Percentiles rank a stretch among this genome's conserved stretches.
Conservation (phyloP, 2,888 invertebrate species). For the Harpagoxenus sublaevis region DNA sequence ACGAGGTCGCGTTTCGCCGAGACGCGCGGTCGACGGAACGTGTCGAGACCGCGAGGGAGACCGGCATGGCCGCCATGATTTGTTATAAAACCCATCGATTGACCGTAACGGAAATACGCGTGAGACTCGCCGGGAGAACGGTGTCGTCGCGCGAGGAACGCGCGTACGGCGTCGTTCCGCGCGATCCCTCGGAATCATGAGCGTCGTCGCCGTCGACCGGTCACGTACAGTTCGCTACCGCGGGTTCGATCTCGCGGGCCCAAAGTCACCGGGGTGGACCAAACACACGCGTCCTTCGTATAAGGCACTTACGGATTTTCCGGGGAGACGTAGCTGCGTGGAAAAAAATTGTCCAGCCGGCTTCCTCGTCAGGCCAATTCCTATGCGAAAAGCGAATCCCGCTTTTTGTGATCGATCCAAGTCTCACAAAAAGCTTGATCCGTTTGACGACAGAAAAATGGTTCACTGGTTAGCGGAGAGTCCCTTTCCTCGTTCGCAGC, state of each 20-base stretch:
- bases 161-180: background rate
- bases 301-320: slow-evolving; percentile 74
- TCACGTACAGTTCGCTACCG: slow-evolving; percentile 67
- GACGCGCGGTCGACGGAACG: background rate
- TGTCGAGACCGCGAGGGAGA: slow-evolving; percentile 58
- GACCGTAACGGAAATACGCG: slow-evolving; percentile 63
- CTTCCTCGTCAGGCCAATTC: slow-evolving; percentile 82
- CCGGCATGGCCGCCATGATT: slow-evolving; percentile 83
- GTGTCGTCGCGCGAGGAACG: slow-evolving; percentile 35
- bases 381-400: slow-evolving; percentile 86
- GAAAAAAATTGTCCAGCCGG: slow-evolving; percentile 60
- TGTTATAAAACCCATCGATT: slow-evolving; percentile 81
- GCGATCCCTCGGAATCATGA: too few species aligned
- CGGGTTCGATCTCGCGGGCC: slow-evolving; percentile 44
- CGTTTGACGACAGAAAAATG: slow-evolving; percentile 86
- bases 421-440: slow-evolving; percentile 86
- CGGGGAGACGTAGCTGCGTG: slow-evolving; percentile 64
- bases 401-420: slow-evolving; percentile 86
- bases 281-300: slow-evolving; percentile 51
- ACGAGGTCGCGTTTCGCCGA: background rate
- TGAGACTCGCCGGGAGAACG: background rate
- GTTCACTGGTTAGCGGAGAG: slow-evolving; percentile 82
- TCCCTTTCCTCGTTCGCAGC: slow-evolving; percentile 78
- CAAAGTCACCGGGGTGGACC: slow-evolving; percentile 59
- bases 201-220: slow-evolving; percentile 57